Percentiles rank a stretch among this genome's conserved stretches.
Evolutionary conservation across 1,140 invertebrate species (phyloP).

Genomic region (Frieseomelitta varia): DNA sequence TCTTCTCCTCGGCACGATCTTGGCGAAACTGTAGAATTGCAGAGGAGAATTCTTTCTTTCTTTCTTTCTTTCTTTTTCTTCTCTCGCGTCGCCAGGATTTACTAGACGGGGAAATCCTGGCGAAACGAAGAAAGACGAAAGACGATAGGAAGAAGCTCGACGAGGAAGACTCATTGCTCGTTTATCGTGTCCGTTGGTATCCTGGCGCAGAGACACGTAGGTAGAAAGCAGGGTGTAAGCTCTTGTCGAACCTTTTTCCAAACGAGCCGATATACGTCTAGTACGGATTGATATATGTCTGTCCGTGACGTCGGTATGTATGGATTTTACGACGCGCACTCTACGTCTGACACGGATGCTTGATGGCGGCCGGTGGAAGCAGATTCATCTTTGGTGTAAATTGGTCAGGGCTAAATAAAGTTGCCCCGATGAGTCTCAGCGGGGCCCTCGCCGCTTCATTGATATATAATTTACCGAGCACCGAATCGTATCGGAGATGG

Average conservation of each 20-base stretch:
- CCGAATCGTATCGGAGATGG: conserved; percentile 28
- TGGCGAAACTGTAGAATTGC: no score
- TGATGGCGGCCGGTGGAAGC: conserved; percentile 21
- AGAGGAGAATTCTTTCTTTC: no score
- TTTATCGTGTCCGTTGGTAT: not conserved
- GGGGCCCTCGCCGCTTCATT: conserved; percentile 27
- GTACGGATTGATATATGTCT: conserved; percentile 46
- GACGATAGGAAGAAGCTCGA: not conserved
- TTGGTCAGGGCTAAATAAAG: conserved; percentile 50
- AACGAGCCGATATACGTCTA: conserved; percentile 27
- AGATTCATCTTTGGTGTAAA: conserved; percentile 60
- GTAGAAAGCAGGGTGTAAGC: not conserved
- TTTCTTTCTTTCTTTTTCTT: not conserved
- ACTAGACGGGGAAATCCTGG: not conserved
- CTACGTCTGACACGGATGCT: conserved; percentile 38
- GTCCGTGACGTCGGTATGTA: conserved; percentile 37
- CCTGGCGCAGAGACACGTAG: not conserved
- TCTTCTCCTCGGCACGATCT: not conserved
- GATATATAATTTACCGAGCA: conserved; percentile 35
- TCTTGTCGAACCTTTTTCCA: conserved; percentile 33
- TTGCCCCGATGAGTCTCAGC: conserved; percentile 34
- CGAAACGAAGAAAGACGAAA: not conserved
- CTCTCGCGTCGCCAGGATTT: not conserved
- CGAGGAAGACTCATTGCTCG: not conserved
- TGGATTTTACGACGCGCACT: conserved; percentile 52